Evolutionary conservation across 2,888 invertebrate species (phyloP), one percentile per base, ranked within the genome.

Genomic region (Spodoptera picta): DNA sequence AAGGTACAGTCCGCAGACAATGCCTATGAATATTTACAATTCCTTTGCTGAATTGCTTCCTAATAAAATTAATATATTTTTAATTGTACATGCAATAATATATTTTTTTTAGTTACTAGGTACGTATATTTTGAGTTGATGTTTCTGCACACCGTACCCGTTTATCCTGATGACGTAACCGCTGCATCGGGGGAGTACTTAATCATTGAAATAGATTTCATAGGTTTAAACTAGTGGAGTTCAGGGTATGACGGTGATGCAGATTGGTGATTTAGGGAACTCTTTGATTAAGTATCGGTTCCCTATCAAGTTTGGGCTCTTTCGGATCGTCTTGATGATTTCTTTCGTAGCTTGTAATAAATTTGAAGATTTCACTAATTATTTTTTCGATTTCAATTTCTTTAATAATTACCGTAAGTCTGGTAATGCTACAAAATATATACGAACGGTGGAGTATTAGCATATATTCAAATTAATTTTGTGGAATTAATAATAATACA

Each of bases 281-380:
- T 45, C 6, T 2, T n/a, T 10, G 11, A 23, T 24, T 14, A 19
- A 2, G 3, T 42, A 6, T 48, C 11, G 36, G 23, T 48, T 41
- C n/a, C 31, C 23, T 3, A 31, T 19, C 10, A 19, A 48, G 48
- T 48, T 52, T 52, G 10, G 47, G 41, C n/a, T 71, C 27, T 9
- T 47, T 47, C 3, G 9, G n/a, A 45, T 64, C 2, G 12, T 45
- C 9, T 48, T 19, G 5, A 45, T 2, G 44, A 42, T 48, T 11
- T 56, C 44, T 56, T 52, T 48, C 12, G n/a, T 31, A 7, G 9
- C 7, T 2, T 7, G 1, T 36, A 6, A 7, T 2, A 9, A 36
- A 36, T 36, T 27, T 3, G 2, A 36, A 36, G 36, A 36, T 6
- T 36, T 36, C 0, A 6, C 9, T 36, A 36, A 9, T 36, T 36